These are phyloP conservation scores for Helicoverpa assulta DNA, from an alignment of 2,888 invertebrate genomes.

Conservation along the genomic window DNA sequence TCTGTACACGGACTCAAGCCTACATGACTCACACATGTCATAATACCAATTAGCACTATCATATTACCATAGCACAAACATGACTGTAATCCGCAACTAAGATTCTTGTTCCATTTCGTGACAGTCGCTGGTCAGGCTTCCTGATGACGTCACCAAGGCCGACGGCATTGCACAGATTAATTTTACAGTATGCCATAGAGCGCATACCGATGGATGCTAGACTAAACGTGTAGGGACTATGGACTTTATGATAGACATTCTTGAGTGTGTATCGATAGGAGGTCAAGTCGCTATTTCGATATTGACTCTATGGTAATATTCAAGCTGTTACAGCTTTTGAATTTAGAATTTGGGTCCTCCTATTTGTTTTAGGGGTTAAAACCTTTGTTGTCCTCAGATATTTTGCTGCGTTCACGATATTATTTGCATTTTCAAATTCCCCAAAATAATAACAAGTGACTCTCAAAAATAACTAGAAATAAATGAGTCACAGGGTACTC, in stretches of 20 bases:
- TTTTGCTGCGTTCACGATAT: no score
- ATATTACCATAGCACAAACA: slow-evolving; percentile 18
- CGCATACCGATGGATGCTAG: slow-evolving; percentile 55
- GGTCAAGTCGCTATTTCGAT: not conserved
- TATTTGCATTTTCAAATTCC: not conserved
- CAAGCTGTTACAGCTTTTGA: not conserved
- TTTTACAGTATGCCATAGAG: slow-evolving; percentile 50
- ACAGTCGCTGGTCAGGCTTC: slow-evolving; percentile 74
- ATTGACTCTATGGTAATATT: not conserved
- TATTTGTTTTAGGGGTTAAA: no score
- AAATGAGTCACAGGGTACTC: slow-evolving; percentile 25
- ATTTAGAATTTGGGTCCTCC: not conserved
- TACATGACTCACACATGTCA: slow-evolving; percentile 9
- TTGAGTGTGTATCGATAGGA: slow-evolving; percentile 9
- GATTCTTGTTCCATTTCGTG: slow-evolving; percentile 71
- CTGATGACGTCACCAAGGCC: slow-evolving; percentile 76
- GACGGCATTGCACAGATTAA: slow-evolving; percentile 70
- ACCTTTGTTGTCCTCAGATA: no score
- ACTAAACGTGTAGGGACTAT: slow-evolving; percentile 38
- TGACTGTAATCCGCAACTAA: slow-evolving; percentile 33
- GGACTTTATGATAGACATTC: slow-evolving; percentile 36
- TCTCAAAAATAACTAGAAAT: slow-evolving; percentile 11
- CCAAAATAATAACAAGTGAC: not conserved
- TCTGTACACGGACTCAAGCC: no score
- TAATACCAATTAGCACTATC: slow-evolving; percentile 3